Evolutionary conservation across 2,888 invertebrate genomes (phyloP), one percentile per base, ranked within the genome.

Genomic region (Chalcosyrphus nemorum): DNA sequence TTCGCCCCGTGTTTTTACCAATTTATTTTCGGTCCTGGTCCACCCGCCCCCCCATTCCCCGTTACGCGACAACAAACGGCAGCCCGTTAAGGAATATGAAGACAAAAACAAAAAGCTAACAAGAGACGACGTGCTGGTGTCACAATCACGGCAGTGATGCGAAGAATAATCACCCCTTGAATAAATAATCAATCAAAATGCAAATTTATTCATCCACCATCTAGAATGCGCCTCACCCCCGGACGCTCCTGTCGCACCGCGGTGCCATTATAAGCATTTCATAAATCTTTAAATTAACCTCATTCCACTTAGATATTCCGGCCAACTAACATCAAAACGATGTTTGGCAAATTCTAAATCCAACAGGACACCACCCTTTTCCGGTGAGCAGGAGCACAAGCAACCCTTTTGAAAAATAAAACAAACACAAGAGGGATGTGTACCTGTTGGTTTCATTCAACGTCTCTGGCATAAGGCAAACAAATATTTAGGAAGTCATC

Each of bases 141-240:
- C 84, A 84, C 74, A 84, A 84, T 84, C 84, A 84, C 59, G 74
- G 84, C 74, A 80, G 52, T 80, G 70, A 80, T 75, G 84, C 84
- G 74, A 80, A 75, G 80, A 84, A 84, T 84, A 84, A 84, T 84
- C 84, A 84, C 80, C 80, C 80, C 84, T 75, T 84, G 84, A 80
- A 82, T 86, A 87, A 86, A 86, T 86, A 86, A 87, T 87, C 86
- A 88, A 87, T 87, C 87, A 88, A 87, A 87, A 87, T 88, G 87
- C 66, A 87, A 88, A 87, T 88, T 87, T 81, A 84, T 84, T 80
- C 81, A 70, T 76, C 75, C 65, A 45, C 41, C 74, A 61, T 68
- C 35, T 45, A 59, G 7, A 52, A 68, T 54, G 38, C 15, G 50
- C 11, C 6, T 29, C 45, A 6, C 15, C 17, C 19, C n/a, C 54